Base-by-base conservation (phyloP, 2,797 vertebrate species). In the Protonibea diacanthus region DNA sequence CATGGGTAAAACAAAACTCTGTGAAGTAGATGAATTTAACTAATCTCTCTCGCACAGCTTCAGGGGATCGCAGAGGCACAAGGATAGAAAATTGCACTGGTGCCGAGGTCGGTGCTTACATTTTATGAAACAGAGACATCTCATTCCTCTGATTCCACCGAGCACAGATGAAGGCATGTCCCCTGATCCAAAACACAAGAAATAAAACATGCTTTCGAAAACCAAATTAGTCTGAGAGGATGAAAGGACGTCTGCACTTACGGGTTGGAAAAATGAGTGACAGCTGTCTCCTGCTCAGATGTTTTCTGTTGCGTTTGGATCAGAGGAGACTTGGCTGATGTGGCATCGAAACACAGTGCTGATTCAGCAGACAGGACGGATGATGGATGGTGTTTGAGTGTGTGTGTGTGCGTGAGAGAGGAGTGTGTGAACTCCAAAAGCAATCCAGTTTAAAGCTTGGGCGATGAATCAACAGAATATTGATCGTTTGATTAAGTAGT, bases 1-100 rank as follows among this genome's bases (percentile, higher is more conserved):
- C 27, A 7, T 92, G 91, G 90, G 85, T 93, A 91, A 91, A 93
- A 92, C 89, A 89, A 89, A 92, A 91, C 79, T 86, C 84, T 88
- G 76, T 84, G 88, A 92, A 91, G 86, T 82, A 78, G 85, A 93
- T 88, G 85, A 91, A 82, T 93, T 93, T 87, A 84, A 80, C 80
- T 93, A 93, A 94, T 94, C 92, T 93, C 66, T 66, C 51, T 64
- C 59, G 38, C 87, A 70, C 83, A 88, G 89, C 91, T 90, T 79
- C 79, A 70, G 85, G 91, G 88, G 77, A 82, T 81, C 68, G 25
- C 74, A 81, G 71, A 56, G 69, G 71, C 75, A 51, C 80, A 25
- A 73, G 71, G 79, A 86, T 7, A 73, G 70, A 86, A 74, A 75
- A 80, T 80, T 49, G 27, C 60, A 56, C 61, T 17, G 20, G 52